Base-by-base conservation (phyloP, 2,113 vertebrate species). In the Pelusios castaneus region DNA sequence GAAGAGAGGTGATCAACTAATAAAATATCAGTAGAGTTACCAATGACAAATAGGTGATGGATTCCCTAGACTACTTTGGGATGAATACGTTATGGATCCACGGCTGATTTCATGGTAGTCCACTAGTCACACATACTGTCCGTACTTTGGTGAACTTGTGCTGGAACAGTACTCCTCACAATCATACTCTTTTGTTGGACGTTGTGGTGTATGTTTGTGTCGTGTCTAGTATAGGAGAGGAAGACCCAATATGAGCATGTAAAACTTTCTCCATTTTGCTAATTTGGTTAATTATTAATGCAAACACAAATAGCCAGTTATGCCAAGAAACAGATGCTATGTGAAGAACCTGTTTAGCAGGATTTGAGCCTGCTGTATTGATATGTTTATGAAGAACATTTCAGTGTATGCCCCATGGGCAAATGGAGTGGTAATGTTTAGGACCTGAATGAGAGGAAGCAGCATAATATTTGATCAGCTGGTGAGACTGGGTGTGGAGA, bases 331-430 rank as follows among this genome's bases (percentile, higher is more conserved):
- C 9, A 67, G 13, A 70, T 16, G 63, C 27, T 34, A 22, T 51
- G 8, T 43, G 79, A n/a, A 45, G 2, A 82, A 1, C 29, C 12
- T 60, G 5, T 79, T 82, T 70, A 80, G 63, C 58, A 79, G 58
- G 54, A 84, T 54, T 34, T 9, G 27, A 60, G 51, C 79, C 34
- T 83, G 19, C 67, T 31, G 24, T 11, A 24, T 84, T 60, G 51
- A 2, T 47, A 27, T 5, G 38, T 29, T 75, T 94, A 82, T 91
- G 58, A 82, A 54, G 54, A 76, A 34, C 6, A 1, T 79, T 49
- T 19, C 81, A 0, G 63, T 55, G 4, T n/a, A 27, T 63, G 80
- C 16, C 34, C 84, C 12, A 38, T 80, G 12, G 5, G 22, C 1
- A 1, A 76, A 94, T 8, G 10, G 84, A 47, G 19, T 43, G 51